phyloP scores from a whole-genome alignment of 2,797 vertebrate species.

The Manis pentadactyla region DNA sequence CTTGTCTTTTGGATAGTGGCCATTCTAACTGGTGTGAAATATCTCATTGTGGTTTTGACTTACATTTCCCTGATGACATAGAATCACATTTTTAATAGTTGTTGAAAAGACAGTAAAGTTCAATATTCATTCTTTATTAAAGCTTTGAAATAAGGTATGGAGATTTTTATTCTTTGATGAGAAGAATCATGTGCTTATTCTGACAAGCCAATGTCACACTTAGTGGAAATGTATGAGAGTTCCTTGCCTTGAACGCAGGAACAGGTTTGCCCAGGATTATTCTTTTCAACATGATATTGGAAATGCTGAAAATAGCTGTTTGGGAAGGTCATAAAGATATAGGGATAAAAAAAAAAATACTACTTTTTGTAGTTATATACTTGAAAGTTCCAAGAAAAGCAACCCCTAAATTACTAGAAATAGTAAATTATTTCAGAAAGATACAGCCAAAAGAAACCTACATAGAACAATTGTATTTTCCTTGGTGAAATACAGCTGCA shows the following conservation, averaged over 20 bases:
- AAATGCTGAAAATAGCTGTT: constrained; percentile 53
- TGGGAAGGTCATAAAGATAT: constrained; percentile 52
- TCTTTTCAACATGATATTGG: neutral
- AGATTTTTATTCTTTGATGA: neutral
- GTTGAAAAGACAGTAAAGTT: neutral
- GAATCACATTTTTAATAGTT: neutral
- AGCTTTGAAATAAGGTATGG: neutral
- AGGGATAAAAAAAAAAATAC: constrained; percentile 47
- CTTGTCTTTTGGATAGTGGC: too few relatives aligned
- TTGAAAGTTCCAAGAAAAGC: constrained; percentile 74
- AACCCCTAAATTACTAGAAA: constrained; percentile 63
- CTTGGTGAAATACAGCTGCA: constrained; percentile 63
- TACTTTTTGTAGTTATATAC: constrained; percentile 43
- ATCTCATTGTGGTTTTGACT: too few relatives aligned
- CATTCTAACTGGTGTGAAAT: too few relatives aligned
- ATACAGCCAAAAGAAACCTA: constrained; percentile 66
- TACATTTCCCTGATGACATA: too few relatives aligned
- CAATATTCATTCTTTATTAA: neutral
- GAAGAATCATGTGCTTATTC: neutral
- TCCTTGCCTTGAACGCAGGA: neutral
- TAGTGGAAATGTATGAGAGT: neutral
- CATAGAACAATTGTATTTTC: constrained; percentile 54
- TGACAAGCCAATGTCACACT: neutral
- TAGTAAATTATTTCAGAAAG: constrained; percentile 72
- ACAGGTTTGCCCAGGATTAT: neutral